Conservation (phyloP, 2,113 vertebrate species). For the Carollia perspicillata region DNA sequence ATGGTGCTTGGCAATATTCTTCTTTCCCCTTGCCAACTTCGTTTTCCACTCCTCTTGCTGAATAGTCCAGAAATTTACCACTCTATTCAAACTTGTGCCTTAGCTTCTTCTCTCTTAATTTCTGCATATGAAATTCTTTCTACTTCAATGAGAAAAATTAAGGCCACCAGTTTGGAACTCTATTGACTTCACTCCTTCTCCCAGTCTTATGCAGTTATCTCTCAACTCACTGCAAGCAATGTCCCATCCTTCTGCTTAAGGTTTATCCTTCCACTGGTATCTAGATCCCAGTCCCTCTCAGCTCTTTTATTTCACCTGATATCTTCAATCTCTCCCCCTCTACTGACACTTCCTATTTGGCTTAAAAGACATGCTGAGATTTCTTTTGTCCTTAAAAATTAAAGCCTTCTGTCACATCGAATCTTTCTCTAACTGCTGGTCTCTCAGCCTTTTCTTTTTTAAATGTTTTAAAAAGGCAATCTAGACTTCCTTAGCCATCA, state of each 20-base stretch:
- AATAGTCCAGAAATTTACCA: constrained; percentile 19
- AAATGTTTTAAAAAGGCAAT: constrained; percentile 6
- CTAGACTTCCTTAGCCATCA: not conserved
- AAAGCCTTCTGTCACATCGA: not conserved
- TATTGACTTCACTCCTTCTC: not conserved
- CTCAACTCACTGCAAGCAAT: not conserved
- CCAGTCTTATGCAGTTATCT: not conserved
- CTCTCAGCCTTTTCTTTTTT: not conserved
- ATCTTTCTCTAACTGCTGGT: not conserved
- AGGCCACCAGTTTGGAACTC: not conserved
- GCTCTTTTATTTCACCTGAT: not conserved
- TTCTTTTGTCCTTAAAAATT: not conserved
- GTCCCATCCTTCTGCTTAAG: not conserved
- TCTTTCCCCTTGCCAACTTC: not conserved
- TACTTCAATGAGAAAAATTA: constrained; percentile 9
- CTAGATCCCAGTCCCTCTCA: not conserved
- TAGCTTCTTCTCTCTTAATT: not conserved
- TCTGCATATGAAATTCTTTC: not conserved
- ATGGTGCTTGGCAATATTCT: not conserved
- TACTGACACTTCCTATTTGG: not conserved
- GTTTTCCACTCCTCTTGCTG: not conserved
- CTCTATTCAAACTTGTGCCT: not conserved
- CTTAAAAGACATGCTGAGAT: not conserved
- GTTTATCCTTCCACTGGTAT: not conserved
- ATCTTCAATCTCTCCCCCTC: not conserved